Percentiles rank a stretch among this genome's conserved stretches.
phyloP scores from a whole-genome alignment of 2,888 invertebrate genomes.

The Helobdella robusta region DNA sequence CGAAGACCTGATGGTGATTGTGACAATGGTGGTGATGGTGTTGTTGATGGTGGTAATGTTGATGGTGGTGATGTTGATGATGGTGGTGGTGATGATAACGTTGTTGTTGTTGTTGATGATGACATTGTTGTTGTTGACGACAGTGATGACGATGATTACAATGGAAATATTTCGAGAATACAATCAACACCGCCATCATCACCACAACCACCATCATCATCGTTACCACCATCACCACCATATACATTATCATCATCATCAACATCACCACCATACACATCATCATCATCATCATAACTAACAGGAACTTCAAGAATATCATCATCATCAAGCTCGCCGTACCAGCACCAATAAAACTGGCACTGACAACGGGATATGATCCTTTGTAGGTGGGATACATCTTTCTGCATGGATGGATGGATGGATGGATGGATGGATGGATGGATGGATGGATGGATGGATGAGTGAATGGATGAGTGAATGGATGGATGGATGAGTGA shows the following conservation, averaged over 20 bases:
- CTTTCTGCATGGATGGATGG: slow-evolving; percentile 7
- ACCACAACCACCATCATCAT: background rate
- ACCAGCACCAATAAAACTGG: slow-evolving; percentile 92
- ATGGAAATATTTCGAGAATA: background rate
- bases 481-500: too few species aligned
- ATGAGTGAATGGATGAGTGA: too few species aligned
- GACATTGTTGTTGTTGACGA: too few species aligned
- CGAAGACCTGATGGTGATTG: slow-evolving; percentile 27
- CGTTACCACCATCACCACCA: slow-evolving; percentile 14
- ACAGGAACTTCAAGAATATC: slow-evolving; percentile 8
- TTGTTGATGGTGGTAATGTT: slow-evolving; percentile 10
- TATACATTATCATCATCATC: background rate
- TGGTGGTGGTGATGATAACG: too few species aligned
- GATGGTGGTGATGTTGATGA: slow-evolving; percentile 25
- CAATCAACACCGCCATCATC: background rate
- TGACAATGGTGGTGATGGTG: too few species aligned
- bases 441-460: too few species aligned
- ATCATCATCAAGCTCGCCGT: slow-evolving; percentile 69
- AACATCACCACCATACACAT: background rate
- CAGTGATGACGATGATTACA: background rate
- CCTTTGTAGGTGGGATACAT: slow-evolving; percentile 67
- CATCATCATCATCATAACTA: slow-evolving; percentile 14
- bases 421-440: too few species aligned
- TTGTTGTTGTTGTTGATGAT: too few species aligned
- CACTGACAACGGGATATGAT: slow-evolving; percentile 95